Evolutionary conservation across 2,113 vertebrate genomes (phyloP).

Genomic region (Esox niger): DNA sequence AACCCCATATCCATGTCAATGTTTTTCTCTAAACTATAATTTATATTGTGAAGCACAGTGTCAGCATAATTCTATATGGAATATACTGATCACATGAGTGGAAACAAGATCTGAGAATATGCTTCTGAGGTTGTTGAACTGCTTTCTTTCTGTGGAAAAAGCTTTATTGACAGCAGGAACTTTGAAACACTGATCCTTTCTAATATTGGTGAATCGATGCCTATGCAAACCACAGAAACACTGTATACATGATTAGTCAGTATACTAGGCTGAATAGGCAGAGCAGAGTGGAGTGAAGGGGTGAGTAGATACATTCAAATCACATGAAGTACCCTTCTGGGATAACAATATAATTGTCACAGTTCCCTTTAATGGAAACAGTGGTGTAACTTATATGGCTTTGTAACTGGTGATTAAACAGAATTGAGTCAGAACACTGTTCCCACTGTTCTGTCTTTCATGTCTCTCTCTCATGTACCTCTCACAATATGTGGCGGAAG

Average conservation of each 20-base stretch:
- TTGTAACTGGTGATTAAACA: background rate
- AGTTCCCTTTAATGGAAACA: constrained; percentile 26
- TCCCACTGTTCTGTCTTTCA: background rate
- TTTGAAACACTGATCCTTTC: constrained; percentile 42
- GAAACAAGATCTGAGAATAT: constrained; percentile 47
- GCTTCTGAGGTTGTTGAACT: constrained; percentile 13
- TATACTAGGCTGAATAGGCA: constrained; percentile 9
- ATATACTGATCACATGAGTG: constrained; percentile 23
- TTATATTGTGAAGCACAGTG: background rate
- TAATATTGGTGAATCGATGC: constrained; percentile 43
- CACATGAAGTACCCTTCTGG: constrained; percentile 12
- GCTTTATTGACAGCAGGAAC: constrained; percentile 42
- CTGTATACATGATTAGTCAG: constrained; percentile 18
- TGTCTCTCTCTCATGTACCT: background rate
- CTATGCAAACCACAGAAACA: constrained; percentile 32
- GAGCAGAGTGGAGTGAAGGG: background rate
- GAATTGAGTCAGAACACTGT: background rate
- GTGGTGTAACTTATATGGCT: constrained; percentile 30
- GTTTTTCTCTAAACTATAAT: background rate
- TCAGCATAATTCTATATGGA: background rate
- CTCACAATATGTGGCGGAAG: background rate
- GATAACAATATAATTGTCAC: constrained; percentile 29
- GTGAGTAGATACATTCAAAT: background rate
- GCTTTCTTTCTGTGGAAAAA: constrained; percentile 40
- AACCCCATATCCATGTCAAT: background rate